phyloP scores from a whole-genome alignment of 2,113 vertebrate genomes.

The Pao palembangensis region DNA sequence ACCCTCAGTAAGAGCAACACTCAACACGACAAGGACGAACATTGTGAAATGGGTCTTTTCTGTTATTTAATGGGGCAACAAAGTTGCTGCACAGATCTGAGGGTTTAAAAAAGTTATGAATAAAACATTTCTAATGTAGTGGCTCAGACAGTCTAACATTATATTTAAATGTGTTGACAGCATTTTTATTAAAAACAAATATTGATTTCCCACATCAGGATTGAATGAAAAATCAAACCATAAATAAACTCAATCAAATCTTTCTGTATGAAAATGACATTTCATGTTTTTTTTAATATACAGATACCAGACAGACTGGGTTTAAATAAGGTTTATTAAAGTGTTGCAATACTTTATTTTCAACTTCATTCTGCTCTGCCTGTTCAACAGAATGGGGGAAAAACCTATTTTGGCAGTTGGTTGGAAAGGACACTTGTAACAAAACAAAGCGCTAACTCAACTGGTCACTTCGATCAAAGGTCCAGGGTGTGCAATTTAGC shows the following conservation, averaged over 20 bases:
- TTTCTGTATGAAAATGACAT: too few relatives aligned
- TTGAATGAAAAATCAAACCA: neutral
- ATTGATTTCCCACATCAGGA: too few relatives aligned
- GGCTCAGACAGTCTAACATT: neutral
- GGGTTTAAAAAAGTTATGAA: slow-evolving; percentile 5
- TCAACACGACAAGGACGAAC: slow-evolving; percentile 6
- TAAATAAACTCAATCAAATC: too few relatives aligned
- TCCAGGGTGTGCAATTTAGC: neutral
- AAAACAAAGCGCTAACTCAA: slow-evolving; percentile 4
- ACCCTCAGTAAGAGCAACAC: neutral
- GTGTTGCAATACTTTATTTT: slow-evolving; percentile 26
- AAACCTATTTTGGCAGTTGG: slow-evolving; percentile 44
- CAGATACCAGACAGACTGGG: neutral
- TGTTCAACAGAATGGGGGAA: slow-evolving; percentile 44
- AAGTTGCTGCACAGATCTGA: slow-evolving; percentile 10
- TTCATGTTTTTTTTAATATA: neutral
- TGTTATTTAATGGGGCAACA: slow-evolving; percentile 31
- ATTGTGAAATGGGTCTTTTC: slow-evolving; percentile 11
- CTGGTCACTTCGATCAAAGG: neutral
- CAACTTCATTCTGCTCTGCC: slow-evolving; percentile 13
- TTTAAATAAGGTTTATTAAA: slow-evolving; percentile 70
- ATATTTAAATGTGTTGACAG: too few relatives aligned
- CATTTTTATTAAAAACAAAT: too few relatives aligned
- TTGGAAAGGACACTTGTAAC: slow-evolving; percentile 50
- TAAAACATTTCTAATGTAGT: neutral